Conservation (phyloP, 2,113 vertebrate species). For the Procapra przewalskii region DNA sequence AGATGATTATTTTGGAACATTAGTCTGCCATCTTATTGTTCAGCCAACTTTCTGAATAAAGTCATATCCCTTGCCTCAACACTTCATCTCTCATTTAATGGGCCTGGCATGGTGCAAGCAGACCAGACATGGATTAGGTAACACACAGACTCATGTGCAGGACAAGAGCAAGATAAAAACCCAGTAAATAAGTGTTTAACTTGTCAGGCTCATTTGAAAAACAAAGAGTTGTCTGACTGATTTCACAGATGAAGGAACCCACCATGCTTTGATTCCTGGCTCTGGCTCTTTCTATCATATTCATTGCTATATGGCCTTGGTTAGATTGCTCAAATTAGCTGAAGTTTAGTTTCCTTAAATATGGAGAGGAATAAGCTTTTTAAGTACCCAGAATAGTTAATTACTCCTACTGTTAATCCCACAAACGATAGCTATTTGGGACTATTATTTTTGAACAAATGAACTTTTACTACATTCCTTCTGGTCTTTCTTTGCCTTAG, state of each 20-base stretch:
- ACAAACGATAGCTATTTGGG: not conserved
- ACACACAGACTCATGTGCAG: not conserved
- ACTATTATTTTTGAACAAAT: conserved; percentile 24
- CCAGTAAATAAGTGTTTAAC: not conserved
- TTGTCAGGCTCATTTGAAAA: not conserved
- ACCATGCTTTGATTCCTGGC: not conserved
- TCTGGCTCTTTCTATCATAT: not conserved
- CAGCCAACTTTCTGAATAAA: not conserved
- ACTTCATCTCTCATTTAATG: not conserved
- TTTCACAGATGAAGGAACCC: not conserved
- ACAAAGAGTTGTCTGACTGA: not conserved
- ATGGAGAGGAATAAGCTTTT: not conserved
- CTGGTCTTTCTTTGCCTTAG: not conserved
- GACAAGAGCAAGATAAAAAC: not conserved
- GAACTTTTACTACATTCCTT: not conserved
- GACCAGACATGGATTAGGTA: not conserved
- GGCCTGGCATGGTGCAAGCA: not conserved
- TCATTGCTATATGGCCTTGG: not conserved
- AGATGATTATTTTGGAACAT: not conserved
- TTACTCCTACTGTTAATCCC: not conserved
- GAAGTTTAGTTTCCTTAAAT: not conserved
- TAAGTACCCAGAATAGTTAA: not conserved
- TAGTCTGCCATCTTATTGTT: not conserved
- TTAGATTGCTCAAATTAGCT: not conserved
- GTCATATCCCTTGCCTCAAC: not conserved